Percentiles rank a stretch among this genome's conserved stretches.
Conservation (phyloP, 2,113 vertebrate species). For the Ameiurus melas region DNA sequence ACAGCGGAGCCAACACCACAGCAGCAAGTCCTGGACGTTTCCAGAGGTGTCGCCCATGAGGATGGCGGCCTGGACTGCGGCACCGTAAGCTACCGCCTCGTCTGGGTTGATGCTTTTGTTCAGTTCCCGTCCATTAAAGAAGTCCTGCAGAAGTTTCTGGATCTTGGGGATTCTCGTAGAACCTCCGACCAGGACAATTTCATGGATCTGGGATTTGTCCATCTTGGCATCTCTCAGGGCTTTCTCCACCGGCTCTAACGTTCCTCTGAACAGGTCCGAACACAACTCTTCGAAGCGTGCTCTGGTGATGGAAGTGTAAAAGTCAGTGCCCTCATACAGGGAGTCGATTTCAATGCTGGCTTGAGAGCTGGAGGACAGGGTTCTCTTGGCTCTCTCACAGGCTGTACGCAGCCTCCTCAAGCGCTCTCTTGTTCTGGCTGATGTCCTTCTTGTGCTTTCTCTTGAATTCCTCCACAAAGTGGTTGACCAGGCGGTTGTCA, state of each 20-base stretch:
- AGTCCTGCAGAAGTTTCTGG: slow-evolving; percentile 77
- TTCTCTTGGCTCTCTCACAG: slow-evolving; percentile 85
- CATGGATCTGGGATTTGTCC: slow-evolving; percentile 85
- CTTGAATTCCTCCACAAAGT: slow-evolving; percentile 88
- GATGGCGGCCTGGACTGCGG: slow-evolving; percentile 87
- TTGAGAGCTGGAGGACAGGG: slow-evolving; percentile 84
- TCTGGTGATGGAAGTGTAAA: slow-evolving; percentile 78
- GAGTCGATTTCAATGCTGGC: slow-evolving; percentile 74
- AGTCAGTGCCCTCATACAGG: slow-evolving; percentile 80
- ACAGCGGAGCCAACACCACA: slow-evolving; percentile 35
- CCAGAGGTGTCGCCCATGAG: slow-evolving; percentile 85
- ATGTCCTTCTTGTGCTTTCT: slow-evolving; percentile 90
- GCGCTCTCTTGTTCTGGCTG: slow-evolving; percentile 83
- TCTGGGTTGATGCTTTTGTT: slow-evolving; percentile 52
- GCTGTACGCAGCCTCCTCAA: slow-evolving; percentile 84
- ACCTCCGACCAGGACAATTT: slow-evolving; percentile 84
- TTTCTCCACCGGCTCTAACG: slow-evolving; percentile 87
- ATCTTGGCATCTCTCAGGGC: slow-evolving; percentile 67
- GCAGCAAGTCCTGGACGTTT: slow-evolving; percentile 70
- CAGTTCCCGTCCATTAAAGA: neutral
- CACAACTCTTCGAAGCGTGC: slow-evolving; percentile 80
- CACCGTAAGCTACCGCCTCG: slow-evolving; percentile 84
- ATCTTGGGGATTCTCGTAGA: slow-evolving; percentile 90
- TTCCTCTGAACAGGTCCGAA: slow-evolving; percentile 85
- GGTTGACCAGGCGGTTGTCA: slow-evolving; percentile 86